Conservation (phyloP, 2,113 vertebrate species). For the Marcusenius ussheri region DNA sequence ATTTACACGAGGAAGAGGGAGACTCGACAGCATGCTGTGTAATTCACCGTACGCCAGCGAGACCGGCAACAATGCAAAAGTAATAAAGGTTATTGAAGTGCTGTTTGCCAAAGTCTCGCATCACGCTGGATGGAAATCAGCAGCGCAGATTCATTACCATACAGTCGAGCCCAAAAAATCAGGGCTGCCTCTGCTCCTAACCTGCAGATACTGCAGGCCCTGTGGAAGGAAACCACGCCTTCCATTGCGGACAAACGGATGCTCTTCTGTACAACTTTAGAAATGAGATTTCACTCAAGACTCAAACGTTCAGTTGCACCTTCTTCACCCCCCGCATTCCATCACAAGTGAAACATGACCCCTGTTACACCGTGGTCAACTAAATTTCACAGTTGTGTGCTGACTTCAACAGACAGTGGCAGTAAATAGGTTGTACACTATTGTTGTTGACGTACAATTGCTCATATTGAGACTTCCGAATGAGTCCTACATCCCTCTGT, state of each 20-base stretch:
- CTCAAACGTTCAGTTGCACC: background rate
- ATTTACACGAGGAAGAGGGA: conserved; percentile 5
- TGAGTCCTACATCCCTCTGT: background rate
- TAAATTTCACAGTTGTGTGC: background rate
- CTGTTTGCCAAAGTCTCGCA: conserved; percentile 34
- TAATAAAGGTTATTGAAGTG: conserved; percentile 25
- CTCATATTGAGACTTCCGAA: background rate
- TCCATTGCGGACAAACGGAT: background rate
- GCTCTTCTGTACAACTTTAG: background rate
- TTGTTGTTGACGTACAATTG: background rate
- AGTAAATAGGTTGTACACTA: background rate
- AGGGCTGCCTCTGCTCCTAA: conserved; percentile 14
- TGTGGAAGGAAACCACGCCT: background rate
- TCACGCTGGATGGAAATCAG: conserved; percentile 21
- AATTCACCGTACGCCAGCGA: conserved; percentile 24
- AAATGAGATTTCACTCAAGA: background rate
- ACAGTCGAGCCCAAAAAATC: conserved; percentile 30
- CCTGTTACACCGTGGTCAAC: background rate
- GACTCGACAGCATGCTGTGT: conserved; percentile 7
- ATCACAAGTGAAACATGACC: background rate
- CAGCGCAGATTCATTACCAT: background rate
- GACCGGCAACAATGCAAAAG: conserved; percentile 29
- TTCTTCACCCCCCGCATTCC: background rate
- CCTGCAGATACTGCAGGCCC: background rate
- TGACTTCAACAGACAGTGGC: background rate